Conservation (phyloP, 2,888 invertebrate species). For the Torymus tubicola region DNA sequence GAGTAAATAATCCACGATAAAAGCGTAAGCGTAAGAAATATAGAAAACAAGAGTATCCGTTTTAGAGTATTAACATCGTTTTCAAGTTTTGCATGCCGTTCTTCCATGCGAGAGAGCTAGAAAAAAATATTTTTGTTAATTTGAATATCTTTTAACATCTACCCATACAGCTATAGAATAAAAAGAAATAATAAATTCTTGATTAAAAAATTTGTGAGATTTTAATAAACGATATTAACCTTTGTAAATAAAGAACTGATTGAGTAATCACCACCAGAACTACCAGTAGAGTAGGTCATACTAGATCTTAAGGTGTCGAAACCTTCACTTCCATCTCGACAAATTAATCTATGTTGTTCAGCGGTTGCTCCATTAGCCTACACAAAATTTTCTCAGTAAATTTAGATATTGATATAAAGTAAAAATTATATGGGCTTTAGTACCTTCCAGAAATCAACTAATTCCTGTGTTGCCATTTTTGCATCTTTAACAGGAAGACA, state of each 20-base stretch:
- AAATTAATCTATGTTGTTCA: conserved; percentile 85
- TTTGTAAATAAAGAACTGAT: conserved; percentile 69
- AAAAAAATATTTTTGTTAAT: conserved; percentile 55
- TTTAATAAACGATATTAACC: conserved; percentile 61
- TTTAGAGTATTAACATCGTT: conserved; percentile 71
- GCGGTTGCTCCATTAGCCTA: conserved; percentile 79
- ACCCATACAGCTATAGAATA: background rate
- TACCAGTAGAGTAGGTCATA: conserved; percentile 61
- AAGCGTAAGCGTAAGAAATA: conserved; percentile 16
- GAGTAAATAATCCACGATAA: conserved; percentile 38
- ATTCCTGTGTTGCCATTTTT: conserved; percentile 80
- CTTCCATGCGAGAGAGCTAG: conserved; percentile 76
- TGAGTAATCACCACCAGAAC: conserved; percentile 66
- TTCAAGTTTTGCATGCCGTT: conserved; percentile 76
- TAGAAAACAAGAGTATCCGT: conserved; percentile 36
- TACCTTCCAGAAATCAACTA: conserved; percentile 87
- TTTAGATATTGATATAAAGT: background rate
- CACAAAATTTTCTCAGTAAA: conserved; percentile 36
- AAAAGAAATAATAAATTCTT: conserved; percentile 12
- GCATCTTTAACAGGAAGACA: conserved; percentile 82
- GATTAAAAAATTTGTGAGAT: background rate
- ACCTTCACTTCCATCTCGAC: conserved; percentile 78
- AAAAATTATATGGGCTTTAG: background rate
- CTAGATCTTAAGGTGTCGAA: conserved; percentile 65
- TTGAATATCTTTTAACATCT: conserved; percentile 17